Conservation (phyloP, 2,113 vertebrate genomes). For the Malurus elegans region DNA sequence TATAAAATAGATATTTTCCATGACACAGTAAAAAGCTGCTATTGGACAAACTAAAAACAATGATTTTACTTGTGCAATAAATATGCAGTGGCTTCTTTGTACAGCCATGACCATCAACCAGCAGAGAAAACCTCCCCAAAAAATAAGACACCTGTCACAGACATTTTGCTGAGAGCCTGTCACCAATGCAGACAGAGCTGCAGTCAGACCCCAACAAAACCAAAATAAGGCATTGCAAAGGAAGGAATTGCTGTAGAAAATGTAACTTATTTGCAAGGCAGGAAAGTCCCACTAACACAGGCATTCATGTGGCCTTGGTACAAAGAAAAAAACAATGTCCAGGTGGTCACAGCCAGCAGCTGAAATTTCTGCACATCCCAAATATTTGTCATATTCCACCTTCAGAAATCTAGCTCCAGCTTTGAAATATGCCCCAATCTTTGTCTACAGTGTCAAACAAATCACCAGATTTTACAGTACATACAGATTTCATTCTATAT, state of each 20-base stretch:
- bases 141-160: neutral
- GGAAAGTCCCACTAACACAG: neutral
- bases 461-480: neutral
- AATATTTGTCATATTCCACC: neutral
- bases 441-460: neutral
- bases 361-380: neutral
- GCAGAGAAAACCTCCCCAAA: neutral
- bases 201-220: neutral
- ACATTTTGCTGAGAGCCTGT: neutral
- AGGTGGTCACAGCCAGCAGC: neutral
- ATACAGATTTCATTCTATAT: neutral
- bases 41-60: neutral
- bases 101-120: neutral
- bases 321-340: neutral
- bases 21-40: neutral
- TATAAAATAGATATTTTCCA: neutral
- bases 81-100: neutral
- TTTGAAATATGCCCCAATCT: neutral
- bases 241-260: neutral
- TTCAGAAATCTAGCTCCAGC: neutral
- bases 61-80: neutral
- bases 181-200: neutral
- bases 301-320: accelerated
- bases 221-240: neutral
- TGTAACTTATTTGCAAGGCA: neutral